These are phyloP conservation scores for Phyllostomus hastatus DNA, from an alignment of 2,113 vertebrate species.

Conservation along the genomic window DNA sequence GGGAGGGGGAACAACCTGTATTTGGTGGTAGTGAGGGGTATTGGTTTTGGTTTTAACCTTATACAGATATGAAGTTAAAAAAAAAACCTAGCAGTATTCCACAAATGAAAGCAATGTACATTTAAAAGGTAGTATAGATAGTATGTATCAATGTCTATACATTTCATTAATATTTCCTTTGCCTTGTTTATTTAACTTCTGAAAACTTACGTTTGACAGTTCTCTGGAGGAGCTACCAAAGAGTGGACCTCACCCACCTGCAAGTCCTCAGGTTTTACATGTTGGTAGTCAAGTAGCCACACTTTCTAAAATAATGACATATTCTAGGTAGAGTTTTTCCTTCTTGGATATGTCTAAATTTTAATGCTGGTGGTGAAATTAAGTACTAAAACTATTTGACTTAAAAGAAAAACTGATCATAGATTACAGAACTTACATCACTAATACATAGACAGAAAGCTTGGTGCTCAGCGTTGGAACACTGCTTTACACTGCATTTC, in stretches of 20 bases:
- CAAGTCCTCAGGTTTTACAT: conserved; percentile 60
- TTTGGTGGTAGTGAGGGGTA: neutral
- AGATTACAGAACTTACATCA: neutral
- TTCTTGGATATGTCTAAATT: conserved; percentile 24
- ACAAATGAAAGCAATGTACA: neutral
- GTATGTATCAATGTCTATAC: neutral
- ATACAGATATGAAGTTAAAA: neutral
- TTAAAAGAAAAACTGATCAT: neutral
- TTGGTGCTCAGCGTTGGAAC: neutral
- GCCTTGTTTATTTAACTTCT: conserved; percentile 59
- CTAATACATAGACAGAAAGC: neutral
- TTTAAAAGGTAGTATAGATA: neutral
- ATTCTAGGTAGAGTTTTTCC: conserved; percentile 63
- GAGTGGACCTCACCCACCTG: conserved; percentile 36
- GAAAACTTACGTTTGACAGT: conserved; percentile 69
- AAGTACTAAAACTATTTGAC: conserved; percentile 30
- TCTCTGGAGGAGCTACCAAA: conserved; percentile 65
- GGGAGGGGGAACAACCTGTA: neutral
- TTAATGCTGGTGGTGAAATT: neutral
- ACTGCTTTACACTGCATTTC: neutral
- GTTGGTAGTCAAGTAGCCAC: conserved; percentile 54
- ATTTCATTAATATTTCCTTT: conserved; percentile 57
- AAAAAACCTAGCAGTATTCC: neutral
- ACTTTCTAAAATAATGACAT: conserved; percentile 53
- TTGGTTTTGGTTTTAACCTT: conserved; percentile 35